These are phyloP conservation scores for Agrochola litura DNA, from an alignment of 2,888 invertebrate species.

Conservation along the genomic window DNA sequence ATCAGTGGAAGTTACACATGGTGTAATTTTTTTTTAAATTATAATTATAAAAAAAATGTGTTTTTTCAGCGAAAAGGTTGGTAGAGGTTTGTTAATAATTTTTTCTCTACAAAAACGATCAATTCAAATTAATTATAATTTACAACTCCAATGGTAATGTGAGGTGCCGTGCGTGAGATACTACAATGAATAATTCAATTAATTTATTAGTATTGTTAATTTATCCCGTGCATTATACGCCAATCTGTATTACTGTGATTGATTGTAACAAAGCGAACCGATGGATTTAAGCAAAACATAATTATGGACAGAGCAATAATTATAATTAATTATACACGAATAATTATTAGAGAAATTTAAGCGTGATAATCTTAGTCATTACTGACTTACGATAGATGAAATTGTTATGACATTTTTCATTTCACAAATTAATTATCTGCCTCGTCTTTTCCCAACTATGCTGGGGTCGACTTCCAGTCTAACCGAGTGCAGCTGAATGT, in stretches of 20 bases:
- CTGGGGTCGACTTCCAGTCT: too few relatives aligned
- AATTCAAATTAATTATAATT: conserved; percentile 51
- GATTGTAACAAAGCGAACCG: conserved; percentile 22
- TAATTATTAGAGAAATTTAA: conserved; percentile 16
- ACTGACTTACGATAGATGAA: background rate
- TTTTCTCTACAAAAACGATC: conserved; percentile 19
- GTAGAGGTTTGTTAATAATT: too few relatives aligned
- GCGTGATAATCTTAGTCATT: background rate
- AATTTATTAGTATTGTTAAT: conserved; percentile 52
- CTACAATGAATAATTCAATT: conserved; percentile 59
- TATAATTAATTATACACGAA: conserved; percentile 14
- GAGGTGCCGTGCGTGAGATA: conserved; percentile 54
- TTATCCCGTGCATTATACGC: conserved; percentile 46
- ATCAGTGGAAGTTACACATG: too few relatives aligned
- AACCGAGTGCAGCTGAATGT: too few relatives aligned
- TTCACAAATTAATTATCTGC: too few relatives aligned
- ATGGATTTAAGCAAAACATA: conserved; percentile 15
- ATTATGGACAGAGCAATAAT: conserved; percentile 5
- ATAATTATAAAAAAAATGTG: too few relatives aligned
- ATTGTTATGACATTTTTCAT: background rate
- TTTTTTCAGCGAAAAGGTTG: too few relatives aligned
- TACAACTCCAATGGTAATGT: conserved; percentile 32
- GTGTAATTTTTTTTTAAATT: too few relatives aligned
- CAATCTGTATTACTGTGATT: conserved; percentile 34
- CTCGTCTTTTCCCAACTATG: too few relatives aligned